phyloP scores from a whole-genome alignment of 2,113 vertebrate species.

The Hiodon alosoides region DNA sequence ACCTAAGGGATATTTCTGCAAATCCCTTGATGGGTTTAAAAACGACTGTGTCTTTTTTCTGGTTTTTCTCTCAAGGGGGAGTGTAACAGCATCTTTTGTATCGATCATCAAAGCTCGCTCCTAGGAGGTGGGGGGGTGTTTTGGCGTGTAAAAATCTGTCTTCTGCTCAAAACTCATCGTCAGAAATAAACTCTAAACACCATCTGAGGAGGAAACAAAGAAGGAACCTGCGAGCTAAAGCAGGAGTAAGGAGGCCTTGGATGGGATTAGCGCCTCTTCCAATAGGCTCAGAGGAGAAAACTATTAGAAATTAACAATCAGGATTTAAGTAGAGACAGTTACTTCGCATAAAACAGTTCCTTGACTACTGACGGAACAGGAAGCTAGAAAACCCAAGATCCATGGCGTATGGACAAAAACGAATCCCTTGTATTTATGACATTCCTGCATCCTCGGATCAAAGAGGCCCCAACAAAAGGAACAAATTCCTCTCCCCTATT shows the following conservation, averaged over 20 bases:
- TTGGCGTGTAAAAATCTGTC: constrained; percentile 31
- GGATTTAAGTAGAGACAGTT: constrained; percentile 54
- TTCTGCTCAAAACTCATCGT: constrained; percentile 50
- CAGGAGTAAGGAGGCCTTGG: constrained; percentile 44
- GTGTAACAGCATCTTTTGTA: constrained; percentile 14
- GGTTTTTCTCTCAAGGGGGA: constrained; percentile 1
- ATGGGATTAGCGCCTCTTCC: constrained; percentile 58
- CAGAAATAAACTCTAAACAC: constrained; percentile 40
- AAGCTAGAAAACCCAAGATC: constrained; percentile 36
- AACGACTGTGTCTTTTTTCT: constrained; percentile 43
- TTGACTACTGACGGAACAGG: constrained; percentile 30
- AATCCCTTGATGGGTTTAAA: constrained; percentile 56
- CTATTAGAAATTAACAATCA: constrained; percentile 65
- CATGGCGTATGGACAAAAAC: constrained; percentile 32
- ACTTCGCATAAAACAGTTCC: constrained; percentile 38
- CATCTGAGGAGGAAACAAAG: constrained; percentile 37
- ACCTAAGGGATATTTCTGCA: constrained; percentile 53
- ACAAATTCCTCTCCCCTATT: constrained; percentile 49
- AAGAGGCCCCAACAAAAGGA: constrained; percentile 62
- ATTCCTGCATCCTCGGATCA: constrained; percentile 63
- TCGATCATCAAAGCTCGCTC: constrained; percentile 25
- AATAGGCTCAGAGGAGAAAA: constrained; percentile 37
- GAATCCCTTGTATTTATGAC: constrained; percentile 58
- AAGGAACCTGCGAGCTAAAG: constrained; percentile 37
- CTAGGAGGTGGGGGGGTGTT: constrained; percentile 26